Percentiles rank a stretch among this genome's conserved stretches.
phyloP scores from a whole-genome alignment of 2,113 vertebrate genomes.

The Orientallactaga bullata region DNA sequence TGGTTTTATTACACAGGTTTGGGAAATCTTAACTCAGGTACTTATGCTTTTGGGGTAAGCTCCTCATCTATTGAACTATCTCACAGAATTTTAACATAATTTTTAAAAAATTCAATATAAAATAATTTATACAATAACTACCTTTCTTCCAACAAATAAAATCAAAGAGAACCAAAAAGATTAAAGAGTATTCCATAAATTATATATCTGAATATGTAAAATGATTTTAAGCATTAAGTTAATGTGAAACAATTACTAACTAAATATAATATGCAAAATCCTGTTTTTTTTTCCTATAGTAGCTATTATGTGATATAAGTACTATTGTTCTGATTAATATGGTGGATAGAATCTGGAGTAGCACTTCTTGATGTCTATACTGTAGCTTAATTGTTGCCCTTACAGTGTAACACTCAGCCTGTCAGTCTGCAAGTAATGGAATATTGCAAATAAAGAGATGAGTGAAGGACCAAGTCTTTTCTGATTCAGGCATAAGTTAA shows the following conservation, averaged over 20 bases:
- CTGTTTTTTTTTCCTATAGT: background rate
- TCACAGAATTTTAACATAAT: too few species aligned
- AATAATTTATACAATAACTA: background rate
- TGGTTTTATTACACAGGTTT: too few species aligned
- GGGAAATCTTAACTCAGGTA: too few species aligned
- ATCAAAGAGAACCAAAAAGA: background rate
- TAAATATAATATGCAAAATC: background rate
- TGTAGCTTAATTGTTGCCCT: background rate
- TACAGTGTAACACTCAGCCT: background rate
- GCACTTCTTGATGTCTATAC: background rate
- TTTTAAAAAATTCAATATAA: conserved; percentile 13
- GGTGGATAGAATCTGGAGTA: background rate
- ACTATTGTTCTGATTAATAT: background rate
- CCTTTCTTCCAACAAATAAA: background rate
- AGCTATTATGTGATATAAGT: background rate
- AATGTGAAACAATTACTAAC: background rate
- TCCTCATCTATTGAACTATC: too few species aligned
- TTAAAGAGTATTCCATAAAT: background rate
- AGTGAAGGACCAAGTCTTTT: background rate
- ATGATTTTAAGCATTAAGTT: conserved; percentile 6
- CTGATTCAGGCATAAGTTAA: background rate
- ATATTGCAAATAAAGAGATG: background rate
- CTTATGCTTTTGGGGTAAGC: too few species aligned
- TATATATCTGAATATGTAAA: background rate
- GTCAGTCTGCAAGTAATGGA: background rate